Base-by-base conservation (phyloP, 1,140 invertebrate species). In the Pogonognathellus flavescens region DNA sequence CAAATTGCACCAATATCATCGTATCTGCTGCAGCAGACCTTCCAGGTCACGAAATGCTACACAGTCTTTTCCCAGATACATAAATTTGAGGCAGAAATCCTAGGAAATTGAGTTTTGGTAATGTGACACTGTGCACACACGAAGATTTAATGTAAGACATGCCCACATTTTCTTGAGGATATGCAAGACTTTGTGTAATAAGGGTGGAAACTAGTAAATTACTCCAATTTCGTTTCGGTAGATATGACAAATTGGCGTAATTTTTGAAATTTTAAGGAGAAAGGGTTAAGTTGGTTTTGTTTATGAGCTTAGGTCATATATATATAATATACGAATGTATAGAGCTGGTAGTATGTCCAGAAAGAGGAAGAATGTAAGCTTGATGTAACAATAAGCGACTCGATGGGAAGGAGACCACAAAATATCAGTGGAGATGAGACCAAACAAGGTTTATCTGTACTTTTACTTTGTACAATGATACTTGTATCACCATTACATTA, bases 391-490 rank as follows among this genome's bases (percentile, higher is more conserved):
- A 76, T 76, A 76, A 76, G 70, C 25, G 70, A 76, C 41, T 76
- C 31, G 16, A 72, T 72, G 66, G 31, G 31, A 49, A 50, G 13
- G 70, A 76, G 41, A 76, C 59, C 59, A 62, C 59, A 62, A n/a
- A 62, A 62, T 9, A 62, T 62, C 59, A 5, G 59, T n/a, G 11
- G 13, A 76, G 70, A 76, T 20, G 70, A 76, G 41, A 76, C 41
- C 41, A 76, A 76, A 76, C 31, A 76, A 76, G 70, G 70, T 49
- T 76, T 76, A 76, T 76, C 70, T 76, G 31, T 76, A 76, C 70
- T 76, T 76, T 76, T 76, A 76, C 41, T 76, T 76, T 76, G 70
- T 76, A 76, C 25, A 76, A 76, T 76, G 70, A 72, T 72, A 76
- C 22, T 76, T 76, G 70, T 76, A 76, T 76, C 70, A 50, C 70